Evolutionary conservation across 1,140 invertebrate genomes (phyloP).

Genomic region (Penaeus japonicus): DNA sequence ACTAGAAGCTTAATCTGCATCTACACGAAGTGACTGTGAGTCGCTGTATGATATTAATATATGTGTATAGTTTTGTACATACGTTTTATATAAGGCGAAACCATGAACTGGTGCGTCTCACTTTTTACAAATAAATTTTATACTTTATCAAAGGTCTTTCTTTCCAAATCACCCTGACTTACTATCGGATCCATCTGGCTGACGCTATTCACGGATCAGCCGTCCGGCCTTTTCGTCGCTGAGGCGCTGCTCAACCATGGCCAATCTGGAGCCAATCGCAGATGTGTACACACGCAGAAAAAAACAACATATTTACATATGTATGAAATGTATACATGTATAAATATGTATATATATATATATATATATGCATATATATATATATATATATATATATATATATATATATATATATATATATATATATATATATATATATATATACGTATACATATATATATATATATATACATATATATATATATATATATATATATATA

Average conservation of each 20-base stretch:
- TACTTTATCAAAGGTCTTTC: not conserved
- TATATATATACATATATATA: no score
- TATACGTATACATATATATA: not conserved
- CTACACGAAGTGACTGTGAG: not conserved
- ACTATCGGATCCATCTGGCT: no score
- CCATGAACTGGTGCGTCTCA: not conserved
- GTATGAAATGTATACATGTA: not conserved
- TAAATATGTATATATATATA: not conserved
- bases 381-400: not conserved
- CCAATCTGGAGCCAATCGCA: no score
- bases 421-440: no score
- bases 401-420: no score
- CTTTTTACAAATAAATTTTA: slow-evolving; percentile 4
- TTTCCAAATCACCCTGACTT: no score
- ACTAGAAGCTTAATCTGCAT: no score
- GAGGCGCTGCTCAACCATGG: no score
- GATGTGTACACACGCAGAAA: no score
- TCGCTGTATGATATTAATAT: not conserved
- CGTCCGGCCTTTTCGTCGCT: no score
- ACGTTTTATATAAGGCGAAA: not conserved
- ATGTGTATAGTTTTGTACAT: slow-evolving; percentile 14
- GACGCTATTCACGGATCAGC: no score
- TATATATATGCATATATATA: not conserved
- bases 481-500: no score
- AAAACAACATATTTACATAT: not conserved